These are phyloP conservation scores for Ganaspis sp. DNA, from an alignment of 1,140 invertebrate genomes.

Conservation along the genomic window DNA sequence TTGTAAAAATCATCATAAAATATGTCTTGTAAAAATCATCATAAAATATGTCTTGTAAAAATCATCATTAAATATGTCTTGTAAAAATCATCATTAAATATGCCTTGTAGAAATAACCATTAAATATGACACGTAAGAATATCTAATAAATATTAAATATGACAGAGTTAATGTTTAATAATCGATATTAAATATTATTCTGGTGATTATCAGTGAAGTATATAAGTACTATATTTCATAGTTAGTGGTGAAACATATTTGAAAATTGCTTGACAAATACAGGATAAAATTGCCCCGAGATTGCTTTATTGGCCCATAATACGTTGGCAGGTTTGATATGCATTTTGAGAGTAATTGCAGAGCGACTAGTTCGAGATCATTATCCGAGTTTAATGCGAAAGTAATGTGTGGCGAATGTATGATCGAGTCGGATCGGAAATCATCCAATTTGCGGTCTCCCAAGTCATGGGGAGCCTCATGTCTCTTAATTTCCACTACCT, in stretches of 20 bases:
- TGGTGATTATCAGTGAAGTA: neutral
- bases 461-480: neutral
- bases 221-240: neutral
- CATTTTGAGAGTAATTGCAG: neutral
- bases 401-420: slow-evolving; percentile 12
- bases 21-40: no score
- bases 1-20: no score
- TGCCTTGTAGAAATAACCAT: no score
- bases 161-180: no score
- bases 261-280: slow-evolving; percentile 14
- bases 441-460: slow-evolving; percentile 10
- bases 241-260: neutral
- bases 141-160: no score
- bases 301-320: neutral
- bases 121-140: no score
- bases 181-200: neutral
- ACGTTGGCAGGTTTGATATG: slow-evolving; percentile 1
- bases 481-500: neutral
- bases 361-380: neutral
- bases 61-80: no score
- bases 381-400: slow-evolving; percentile 26
- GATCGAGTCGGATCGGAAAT: slow-evolving; percentile 22
- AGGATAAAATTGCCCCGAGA: neutral
- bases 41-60: no score
- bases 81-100: no score